Evolutionary conservation across 2,797 vertebrate genomes (phyloP), one percentile per base, ranked within the genome.

Genomic region (Eleutherodactylus coqui): DNA sequence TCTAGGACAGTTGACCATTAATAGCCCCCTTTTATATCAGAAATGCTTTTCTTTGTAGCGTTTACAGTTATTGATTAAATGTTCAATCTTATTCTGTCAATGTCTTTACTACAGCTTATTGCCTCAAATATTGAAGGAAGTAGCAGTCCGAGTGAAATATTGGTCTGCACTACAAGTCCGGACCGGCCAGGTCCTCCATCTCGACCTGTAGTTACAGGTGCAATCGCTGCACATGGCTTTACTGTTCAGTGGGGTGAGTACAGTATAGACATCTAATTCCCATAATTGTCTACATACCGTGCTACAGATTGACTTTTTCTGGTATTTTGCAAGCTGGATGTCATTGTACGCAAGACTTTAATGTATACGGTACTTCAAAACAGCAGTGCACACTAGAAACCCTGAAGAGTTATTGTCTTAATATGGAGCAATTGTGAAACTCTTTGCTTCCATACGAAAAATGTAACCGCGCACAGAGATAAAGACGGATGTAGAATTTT

Each of bases 81-180:
- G 5, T 13, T 24, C 17, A 45, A 27, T 45, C 9, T 38, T 4
- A 55, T 77, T 45, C 32, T 60, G 14, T 72, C 32, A 34, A 24
- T 51, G 0, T 32, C 41, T 89, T 83, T 87, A 0, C 91, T 93
- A 34, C 91, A 99, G 98, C 96, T 99, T 90, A 96, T 96, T 87
- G 96, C 96, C 77, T 97, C 96, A 34, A 99, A 97, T 11, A 92
- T 94, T 92, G 98, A 99, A 94, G 98, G 97, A 88, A 96, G 93
- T 86, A 99, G 97, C 92, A 97, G 95, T 90, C 97, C 98, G 38
- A 99, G 98, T 3, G 97, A 99, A 92, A 94, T 98, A 88, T 86
- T 99, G 91, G 96, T 98, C 85, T 99, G 98, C 89, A 97, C 96
- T 86, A 99, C 98, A 60, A 97, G 96, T 81, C 96, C 97, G 0